Conservation (phyloP, 2,113 vertebrate species). For the Panthera uncia region DNA sequence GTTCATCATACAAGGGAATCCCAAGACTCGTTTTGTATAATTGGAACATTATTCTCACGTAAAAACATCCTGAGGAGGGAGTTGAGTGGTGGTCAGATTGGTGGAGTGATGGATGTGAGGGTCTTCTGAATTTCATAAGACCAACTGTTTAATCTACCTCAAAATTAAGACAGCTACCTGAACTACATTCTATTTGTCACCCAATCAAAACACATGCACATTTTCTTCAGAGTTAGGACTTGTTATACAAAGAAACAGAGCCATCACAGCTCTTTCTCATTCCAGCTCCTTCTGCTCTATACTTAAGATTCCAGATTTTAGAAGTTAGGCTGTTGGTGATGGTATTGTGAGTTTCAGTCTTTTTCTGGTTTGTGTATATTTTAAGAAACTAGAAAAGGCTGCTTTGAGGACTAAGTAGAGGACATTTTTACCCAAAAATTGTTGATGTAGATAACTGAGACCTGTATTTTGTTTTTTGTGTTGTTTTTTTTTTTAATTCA, state of each 20-base stretch:
- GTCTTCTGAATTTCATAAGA: slow-evolving; percentile 10
- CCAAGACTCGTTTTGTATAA: background rate
- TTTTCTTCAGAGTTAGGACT: background rate
- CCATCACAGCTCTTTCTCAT: background rate
- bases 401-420: background rate
- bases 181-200: background rate
- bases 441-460: background rate
- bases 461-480: background rate
- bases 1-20: background rate
- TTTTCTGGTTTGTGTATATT: background rate
- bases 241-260: background rate
- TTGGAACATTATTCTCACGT: background rate
- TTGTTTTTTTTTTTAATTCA: background rate
- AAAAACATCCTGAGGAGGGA: background rate
- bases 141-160: background rate
- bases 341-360: background rate
- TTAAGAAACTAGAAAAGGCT: background rate
- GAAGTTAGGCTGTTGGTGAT: background rate
- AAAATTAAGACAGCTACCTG: background rate
- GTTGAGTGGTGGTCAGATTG: background rate
- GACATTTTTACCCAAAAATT: background rate
- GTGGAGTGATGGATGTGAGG: background rate
- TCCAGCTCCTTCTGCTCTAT: background rate
- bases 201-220: background rate
- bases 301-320: background rate